Conservation (phyloP, 2,113 vertebrate genomes). For the Rhinogobius similis region DNA sequence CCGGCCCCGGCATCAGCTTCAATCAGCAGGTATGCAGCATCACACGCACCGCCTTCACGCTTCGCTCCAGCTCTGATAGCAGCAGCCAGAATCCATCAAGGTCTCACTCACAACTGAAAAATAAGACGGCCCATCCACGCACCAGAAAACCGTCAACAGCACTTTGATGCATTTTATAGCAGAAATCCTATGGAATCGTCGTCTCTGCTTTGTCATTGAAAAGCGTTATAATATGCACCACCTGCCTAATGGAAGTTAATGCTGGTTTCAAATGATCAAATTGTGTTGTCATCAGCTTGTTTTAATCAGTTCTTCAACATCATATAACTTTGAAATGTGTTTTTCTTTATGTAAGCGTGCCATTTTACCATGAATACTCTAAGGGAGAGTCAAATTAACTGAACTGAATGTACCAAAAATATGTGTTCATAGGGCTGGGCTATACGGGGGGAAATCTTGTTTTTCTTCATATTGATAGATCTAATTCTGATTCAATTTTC, state of each 20-base stretch:
- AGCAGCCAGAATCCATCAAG: not conserved
- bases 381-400: too few relatives aligned
- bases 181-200: not conserved
- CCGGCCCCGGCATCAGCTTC: slow-evolving; percentile 58
- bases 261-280: not conserved
- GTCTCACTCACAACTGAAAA: slow-evolving; percentile 21
- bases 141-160: slow-evolving; percentile 7
- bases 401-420: too few relatives aligned
- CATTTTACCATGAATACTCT: too few relatives aligned
- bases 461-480: too few relatives aligned
- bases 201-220: not conserved
- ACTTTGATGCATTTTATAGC: slow-evolving; percentile 7
- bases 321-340: too few relatives aligned
- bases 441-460: too few relatives aligned
- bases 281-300: not conserved
- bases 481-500: too few relatives aligned
- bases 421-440: too few relatives aligned
- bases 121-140: slow-evolving; percentile 16
- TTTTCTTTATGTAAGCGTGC: too few relatives aligned
- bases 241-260: not conserved
- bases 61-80: slow-evolving; percentile 34
- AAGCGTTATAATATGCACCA: not conserved
- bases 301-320: too few relatives aligned
- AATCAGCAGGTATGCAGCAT: slow-evolving; percentile 60
- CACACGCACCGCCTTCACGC: slow-evolving; percentile 26